Evolutionary conservation across 2,113 vertebrate species (phyloP), one percentile per base, ranked within the genome.

Genomic region (Xenopus borealis): DNA sequence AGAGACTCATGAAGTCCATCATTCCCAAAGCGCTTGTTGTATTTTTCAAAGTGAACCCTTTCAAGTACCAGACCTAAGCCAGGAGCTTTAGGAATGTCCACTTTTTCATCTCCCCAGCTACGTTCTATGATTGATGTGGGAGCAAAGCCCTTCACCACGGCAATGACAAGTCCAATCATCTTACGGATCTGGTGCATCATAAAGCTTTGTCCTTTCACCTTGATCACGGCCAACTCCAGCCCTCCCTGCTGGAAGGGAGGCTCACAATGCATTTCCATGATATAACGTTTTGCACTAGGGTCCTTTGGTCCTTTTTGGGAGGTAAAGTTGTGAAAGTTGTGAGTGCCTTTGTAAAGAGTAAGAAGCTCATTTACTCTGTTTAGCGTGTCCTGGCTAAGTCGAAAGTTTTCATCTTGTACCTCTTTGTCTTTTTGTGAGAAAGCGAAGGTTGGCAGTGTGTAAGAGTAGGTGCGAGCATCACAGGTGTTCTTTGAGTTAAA

Each of bases 401-500:
- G 83, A 71, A 92, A 99, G 0, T 79, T 80, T 33, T 89, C 83
- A 0, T 89, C 88, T 46, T 93, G 88, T 44, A 57, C 72, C 0
- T 90, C 86, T 0, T 67, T 81, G 85, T 97, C 94, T 80, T 97
- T 98, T 9, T 89, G 92, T 5, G 94, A 92, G 59, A 98, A 98
- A 74, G 97, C 92, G 33, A 96, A 93, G 0, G 96, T 97, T 20
- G 97, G 97, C 64, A 98, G 87, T 93, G 97, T 95, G 78, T 99
- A 99, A 0, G 89, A 89, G 80, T 99, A 99, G 0, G 97, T 99
- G 30, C 97, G 90, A 71, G 94, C 97, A 0, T 98, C 95, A 1
- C 97, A 99, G 65, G 92, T 95, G 86, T 97, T 98, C 89, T 99
- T 99, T 80, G 96, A 96, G 81, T 98, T 99, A 85, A 99, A 99